These are phyloP conservation scores for Pelobates cultripes DNA, from an alignment of 2,797 vertebrate species.

Conservation along the genomic window DNA sequence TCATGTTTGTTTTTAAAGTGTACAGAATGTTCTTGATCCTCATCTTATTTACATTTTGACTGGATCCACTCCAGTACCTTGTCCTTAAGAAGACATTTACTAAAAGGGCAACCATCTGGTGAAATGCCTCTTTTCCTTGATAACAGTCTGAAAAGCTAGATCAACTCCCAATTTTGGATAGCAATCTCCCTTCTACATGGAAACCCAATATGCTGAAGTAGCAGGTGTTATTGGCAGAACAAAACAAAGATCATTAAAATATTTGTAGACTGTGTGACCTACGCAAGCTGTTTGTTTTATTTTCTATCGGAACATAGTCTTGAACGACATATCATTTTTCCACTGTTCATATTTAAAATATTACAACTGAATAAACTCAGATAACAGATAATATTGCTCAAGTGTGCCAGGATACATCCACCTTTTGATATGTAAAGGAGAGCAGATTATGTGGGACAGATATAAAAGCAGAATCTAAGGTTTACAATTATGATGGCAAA, in stretches of 20 bases:
- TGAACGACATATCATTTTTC: background rate
- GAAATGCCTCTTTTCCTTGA: slow-evolving; percentile 8
- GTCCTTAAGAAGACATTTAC: slow-evolving; percentile 24
- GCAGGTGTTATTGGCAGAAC: slow-evolving; percentile 26
- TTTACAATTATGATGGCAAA: too few relatives aligned
- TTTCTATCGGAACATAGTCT: background rate
- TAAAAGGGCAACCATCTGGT: slow-evolving; percentile 32
- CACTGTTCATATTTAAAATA: background rate
- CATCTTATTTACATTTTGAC: background rate
- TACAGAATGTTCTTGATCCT: slow-evolving; percentile 10
- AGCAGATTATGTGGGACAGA: background rate
- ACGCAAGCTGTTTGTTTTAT: background rate
- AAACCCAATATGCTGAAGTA: slow-evolving; percentile 18
- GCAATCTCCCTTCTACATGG: slow-evolving; percentile 12
- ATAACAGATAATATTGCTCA: background rate
- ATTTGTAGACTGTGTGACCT: background rate
- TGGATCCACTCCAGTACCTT: slow-evolving; percentile 7
- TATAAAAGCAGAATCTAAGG: too few relatives aligned
- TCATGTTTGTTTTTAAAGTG: slow-evolving; percentile 6
- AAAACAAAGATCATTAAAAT: slow-evolving; percentile 1
- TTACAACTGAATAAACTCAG: background rate
- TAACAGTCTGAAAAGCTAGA: slow-evolving; percentile 4
- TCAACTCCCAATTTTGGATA: background rate
- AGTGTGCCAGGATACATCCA: background rate
- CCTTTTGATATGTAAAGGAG: background rate